These are phyloP conservation scores for Atherinomorus stipes DNA, from an alignment of 2,113 vertebrate species.

Conservation along the genomic window DNA sequence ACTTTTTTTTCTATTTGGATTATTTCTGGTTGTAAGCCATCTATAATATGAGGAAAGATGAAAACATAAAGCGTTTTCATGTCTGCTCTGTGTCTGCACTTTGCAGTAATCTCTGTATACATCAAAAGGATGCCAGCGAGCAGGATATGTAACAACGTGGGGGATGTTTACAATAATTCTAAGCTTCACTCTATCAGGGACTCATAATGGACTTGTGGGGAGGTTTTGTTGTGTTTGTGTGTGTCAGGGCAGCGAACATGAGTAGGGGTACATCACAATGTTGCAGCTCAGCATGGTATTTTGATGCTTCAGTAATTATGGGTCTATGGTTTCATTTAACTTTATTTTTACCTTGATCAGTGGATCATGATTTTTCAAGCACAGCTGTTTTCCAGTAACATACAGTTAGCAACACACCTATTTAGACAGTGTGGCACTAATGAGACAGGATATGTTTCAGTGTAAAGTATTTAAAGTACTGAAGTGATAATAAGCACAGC, in stretches of 20 bases:
- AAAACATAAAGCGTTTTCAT: conserved; percentile 9
- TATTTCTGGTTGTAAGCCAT: conserved; percentile 37
- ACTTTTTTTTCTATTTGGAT: background rate
- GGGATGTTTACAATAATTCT: conserved; percentile 35
- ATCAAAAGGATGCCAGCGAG: conserved; percentile 1
- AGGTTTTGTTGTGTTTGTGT: conserved; percentile 13
- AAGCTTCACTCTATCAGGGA: conserved; percentile 23
- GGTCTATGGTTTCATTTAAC: background rate
- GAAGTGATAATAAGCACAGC: background rate
- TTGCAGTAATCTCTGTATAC: background rate
- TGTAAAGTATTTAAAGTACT: background rate
- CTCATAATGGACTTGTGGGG: conserved; percentile 31
- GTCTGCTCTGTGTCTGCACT: background rate
- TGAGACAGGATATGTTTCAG: background rate
- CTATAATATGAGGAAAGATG: conserved; percentile 29
- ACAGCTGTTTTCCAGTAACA: background rate
- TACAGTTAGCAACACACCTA: background rate
- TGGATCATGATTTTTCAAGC: background rate
- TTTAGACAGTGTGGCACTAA: background rate
- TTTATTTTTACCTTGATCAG: background rate
- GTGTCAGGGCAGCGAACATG: conserved; percentile 1
- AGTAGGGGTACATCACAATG: conserved; percentile 1
- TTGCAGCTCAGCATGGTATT: background rate
- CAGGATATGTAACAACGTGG: background rate
- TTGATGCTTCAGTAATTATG: background rate